These are phyloP conservation scores for Cheirogaleus major DNA, from an alignment of 2,797 vertebrate species.

Conservation along the genomic window DNA sequence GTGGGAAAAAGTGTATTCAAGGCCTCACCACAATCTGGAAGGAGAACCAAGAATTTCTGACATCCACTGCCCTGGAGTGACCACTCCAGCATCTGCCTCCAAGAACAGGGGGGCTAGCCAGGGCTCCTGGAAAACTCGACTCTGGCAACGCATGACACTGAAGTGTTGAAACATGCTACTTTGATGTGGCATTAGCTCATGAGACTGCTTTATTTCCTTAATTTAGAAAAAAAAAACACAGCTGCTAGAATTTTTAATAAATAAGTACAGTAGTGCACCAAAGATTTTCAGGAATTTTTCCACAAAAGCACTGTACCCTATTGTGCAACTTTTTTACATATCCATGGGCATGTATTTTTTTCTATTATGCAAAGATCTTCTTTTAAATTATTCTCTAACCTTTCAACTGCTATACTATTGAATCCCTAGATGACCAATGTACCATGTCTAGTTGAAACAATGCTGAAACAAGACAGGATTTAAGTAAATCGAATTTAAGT, in stretches of 20 bases:
- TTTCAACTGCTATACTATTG: neutral
- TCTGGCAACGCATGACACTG: neutral
- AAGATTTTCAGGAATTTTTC: conserved; percentile 71
- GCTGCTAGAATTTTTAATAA: conserved; percentile 46
- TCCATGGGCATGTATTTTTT: neutral
- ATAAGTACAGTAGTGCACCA: neutral
- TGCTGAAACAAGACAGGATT: conserved; percentile 8
- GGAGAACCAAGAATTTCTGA: conserved; percentile 34
- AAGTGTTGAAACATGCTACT: conserved; percentile 64
- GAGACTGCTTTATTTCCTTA: conserved; percentile 63
- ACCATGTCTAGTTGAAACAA: neutral
- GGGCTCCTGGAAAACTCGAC: conserved; percentile 1
- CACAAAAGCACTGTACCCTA: neutral
- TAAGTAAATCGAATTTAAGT: neutral
- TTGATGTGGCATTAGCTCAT: conserved; percentile 65
- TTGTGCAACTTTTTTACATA: conserved; percentile 2
- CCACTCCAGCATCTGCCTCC: conserved; percentile 11
- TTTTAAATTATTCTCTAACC: conserved; percentile 42
- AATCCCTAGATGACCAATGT: neutral
- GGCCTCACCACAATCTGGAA: conserved; percentile 60
- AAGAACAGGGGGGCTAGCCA: conserved; percentile 35
- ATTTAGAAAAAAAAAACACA: conserved; percentile 64
- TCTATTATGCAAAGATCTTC: neutral
- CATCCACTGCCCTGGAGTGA: neutral
- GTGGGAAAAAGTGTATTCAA: conserved; percentile 28